Conservation (phyloP, 2,888 invertebrate genomes). For the Dilophus febrilis region DNA sequence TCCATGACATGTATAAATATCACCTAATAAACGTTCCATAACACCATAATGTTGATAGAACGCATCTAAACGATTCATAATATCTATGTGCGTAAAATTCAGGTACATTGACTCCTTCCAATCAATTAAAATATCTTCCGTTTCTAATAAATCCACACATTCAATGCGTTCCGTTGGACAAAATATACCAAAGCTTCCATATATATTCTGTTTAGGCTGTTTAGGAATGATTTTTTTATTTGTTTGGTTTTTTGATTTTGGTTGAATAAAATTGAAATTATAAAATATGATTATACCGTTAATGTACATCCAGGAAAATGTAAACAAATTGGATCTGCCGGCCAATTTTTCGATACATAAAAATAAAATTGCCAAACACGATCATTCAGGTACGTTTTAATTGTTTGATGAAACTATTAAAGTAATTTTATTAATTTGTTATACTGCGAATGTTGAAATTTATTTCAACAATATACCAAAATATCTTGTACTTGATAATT, state of each 20-base stretch:
- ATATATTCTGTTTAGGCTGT: constrained; percentile 63
- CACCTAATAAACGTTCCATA: constrained; percentile 61
- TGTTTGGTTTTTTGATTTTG: too few species aligned
- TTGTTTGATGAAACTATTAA: constrained; percentile 79
- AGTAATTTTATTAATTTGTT: too few species aligned
- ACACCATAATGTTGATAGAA: constrained; percentile 45
- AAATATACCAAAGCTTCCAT: constrained; percentile 74
- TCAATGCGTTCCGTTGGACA: constrained; percentile 64
- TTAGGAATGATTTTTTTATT: constrained; percentile 17
- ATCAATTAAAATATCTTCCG: constrained; percentile 62
- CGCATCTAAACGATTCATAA: constrained; percentile 59
- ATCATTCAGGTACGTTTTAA: constrained; percentile 74
- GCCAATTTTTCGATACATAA: constrained; percentile 80
- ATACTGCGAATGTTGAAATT: too few species aligned
- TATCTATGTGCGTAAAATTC: constrained; percentile 69
- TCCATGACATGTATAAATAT: constrained; percentile 58
- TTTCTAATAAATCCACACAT: constrained; percentile 49
- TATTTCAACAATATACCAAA: too few species aligned
- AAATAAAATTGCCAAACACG: constrained; percentile 81
- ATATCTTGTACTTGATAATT: too few species aligned
- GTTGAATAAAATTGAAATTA: too few species aligned
- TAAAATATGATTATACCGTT: constrained; percentile 45
- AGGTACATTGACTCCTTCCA: constrained; percentile 67
- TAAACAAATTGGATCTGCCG: constrained; percentile 64
- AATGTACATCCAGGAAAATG: constrained; percentile 80